Evolutionary conservation across 2,797 vertebrate species (phyloP), one percentile per base, ranked within the genome.

Genomic region (Tragopan temminckii): DNA sequence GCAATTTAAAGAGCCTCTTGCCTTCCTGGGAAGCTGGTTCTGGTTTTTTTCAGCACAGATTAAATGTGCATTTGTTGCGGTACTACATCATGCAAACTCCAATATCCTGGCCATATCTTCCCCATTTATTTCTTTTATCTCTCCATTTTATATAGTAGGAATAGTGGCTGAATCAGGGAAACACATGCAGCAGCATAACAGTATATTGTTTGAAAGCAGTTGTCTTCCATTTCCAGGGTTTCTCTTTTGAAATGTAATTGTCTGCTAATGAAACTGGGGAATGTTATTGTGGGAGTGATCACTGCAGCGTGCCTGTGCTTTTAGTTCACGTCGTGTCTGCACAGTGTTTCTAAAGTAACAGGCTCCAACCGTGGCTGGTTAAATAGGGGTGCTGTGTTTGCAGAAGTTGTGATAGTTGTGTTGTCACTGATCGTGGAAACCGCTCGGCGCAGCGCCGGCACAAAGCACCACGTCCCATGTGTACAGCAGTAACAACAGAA

Each of bases 61-160:
- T 85, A 83, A 96, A 59, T 23, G 70, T 63, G 58, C 67, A 13
- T 93, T 95, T 89, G 59, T 86, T 88, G 67, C 87, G 43, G 11
- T 33, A 38, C 89, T 89, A 64, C 11, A 76, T 88, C 74, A 38
- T 29, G 55, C 80, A 63, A 85, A 53, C 74, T 79, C 66, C 82
- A 79, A 61, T 92, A 85, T 58, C 76, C 92, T 85, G 85, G n/a
- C 82, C 74, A 50, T 74, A 84, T 91, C 92, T 88, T 76, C 57
- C 40, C 25, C 63, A 79, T 93, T 93, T 93, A 79, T 95, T 96
- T 91, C 84, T 88, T 95, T 93, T 91, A 76, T 95, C 82, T 93
- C 81, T 63, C 66, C 29, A 29, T 89, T 95, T 88, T 86, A 91
- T 92, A 72, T 70, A 81, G 79, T 33, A 64, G 91, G 68, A 62